Evolutionary conservation across 2,113 vertebrate species (phyloP), one percentile per base, ranked within the genome.

Genomic region (Crotalus helleri): DNA sequence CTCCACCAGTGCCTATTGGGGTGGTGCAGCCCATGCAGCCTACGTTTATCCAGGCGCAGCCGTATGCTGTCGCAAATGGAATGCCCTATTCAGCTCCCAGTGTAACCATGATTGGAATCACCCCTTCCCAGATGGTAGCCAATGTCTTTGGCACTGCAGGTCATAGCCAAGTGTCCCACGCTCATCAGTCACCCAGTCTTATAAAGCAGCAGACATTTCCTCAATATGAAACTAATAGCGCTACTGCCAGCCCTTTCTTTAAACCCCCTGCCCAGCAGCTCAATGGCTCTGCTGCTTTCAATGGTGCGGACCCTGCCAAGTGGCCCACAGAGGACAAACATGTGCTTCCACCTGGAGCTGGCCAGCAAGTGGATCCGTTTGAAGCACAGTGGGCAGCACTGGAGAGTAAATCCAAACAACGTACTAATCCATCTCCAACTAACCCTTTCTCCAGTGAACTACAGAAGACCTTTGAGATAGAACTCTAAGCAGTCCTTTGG

Each of bases 401-500:
- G 87, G 99, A 99, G 97, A 97, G 97, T 96, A 99, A 98, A 95
- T 97, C 99, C 0, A 99, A 98, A 94, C 98, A 99, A 93, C 99
- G 98, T 95, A 98, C 98, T 89, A 98, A 99, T 2, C 99, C 99
- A 15, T 99, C 99, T 33, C 99, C 99, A 5, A 99, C 99, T 91
- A 99, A 99, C 95, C 99, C 99, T 89, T 99, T 99, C 97, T 99
- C 99, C 90, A 99, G 98, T 0, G 99, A 99, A 97, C 98, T 99
- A 95, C 99, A 99, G 97, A 99, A 99, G 96, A 99, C 99, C 0
- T 99, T 99, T 94, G 99, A 99, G 98, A 99, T 99, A 90, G 99
- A 99, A 97, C 99, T 99, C 95, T 99, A 97, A 98, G 93, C 33
- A 8, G 87, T 81, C 93, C 88, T 53, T 0, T 0, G 90, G 90